Conservation (phyloP, 2,888 invertebrate species). For the Chrysotoxum bicinctum region DNA sequence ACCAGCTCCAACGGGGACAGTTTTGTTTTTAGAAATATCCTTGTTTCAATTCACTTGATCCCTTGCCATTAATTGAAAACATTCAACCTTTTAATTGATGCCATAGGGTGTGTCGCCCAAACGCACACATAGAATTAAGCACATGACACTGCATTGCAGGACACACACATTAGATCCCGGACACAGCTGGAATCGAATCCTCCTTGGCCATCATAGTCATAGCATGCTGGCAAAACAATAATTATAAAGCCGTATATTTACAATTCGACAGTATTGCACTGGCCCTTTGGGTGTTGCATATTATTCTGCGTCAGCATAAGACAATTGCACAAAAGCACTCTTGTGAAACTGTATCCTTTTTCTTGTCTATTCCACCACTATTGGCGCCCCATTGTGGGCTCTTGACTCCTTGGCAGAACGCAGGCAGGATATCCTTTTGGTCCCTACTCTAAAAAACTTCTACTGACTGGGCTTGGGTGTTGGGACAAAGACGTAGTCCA, state of each 20-base stretch:
- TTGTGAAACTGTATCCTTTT: slow-evolving; percentile 48
- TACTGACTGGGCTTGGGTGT: not conserved
- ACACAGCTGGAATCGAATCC: slow-evolving; percentile 34
- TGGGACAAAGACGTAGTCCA: slow-evolving; percentile 34
- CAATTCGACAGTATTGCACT: slow-evolving; percentile 55
- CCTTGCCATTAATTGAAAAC: slow-evolving; percentile 62
- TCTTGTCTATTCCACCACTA: slow-evolving; percentile 24
- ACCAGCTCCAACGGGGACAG: not conserved
- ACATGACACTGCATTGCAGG: slow-evolving; percentile 36
- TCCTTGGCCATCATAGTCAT: slow-evolving; percentile 28
- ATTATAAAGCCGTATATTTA: slow-evolving; percentile 39
- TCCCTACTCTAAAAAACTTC: slow-evolving; percentile 27
- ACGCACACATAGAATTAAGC: slow-evolving; percentile 6
- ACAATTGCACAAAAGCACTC: slow-evolving; percentile 43
- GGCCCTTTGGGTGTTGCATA: slow-evolving; percentile 26
- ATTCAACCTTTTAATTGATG: slow-evolving; percentile 66
- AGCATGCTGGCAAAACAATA: slow-evolving; percentile 25
- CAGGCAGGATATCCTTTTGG: slow-evolving; percentile 34
- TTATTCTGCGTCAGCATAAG: slow-evolving; percentile 27
- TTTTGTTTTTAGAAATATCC: slow-evolving; percentile 41
- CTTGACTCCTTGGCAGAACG: slow-evolving; percentile 42
- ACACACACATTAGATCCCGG: slow-evolving; percentile 23
- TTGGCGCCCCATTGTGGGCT: slow-evolving; percentile 48
- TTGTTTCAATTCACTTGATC: slow-evolving; percentile 59
- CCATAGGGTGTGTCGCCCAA: slow-evolving; percentile 45